A percentile compares a stretch with the other conserved stretches of the same genome.
phyloP scores from a whole-genome alignment of 2,113 vertebrate genomes.

The Gallinago paraguaiae region DNA sequence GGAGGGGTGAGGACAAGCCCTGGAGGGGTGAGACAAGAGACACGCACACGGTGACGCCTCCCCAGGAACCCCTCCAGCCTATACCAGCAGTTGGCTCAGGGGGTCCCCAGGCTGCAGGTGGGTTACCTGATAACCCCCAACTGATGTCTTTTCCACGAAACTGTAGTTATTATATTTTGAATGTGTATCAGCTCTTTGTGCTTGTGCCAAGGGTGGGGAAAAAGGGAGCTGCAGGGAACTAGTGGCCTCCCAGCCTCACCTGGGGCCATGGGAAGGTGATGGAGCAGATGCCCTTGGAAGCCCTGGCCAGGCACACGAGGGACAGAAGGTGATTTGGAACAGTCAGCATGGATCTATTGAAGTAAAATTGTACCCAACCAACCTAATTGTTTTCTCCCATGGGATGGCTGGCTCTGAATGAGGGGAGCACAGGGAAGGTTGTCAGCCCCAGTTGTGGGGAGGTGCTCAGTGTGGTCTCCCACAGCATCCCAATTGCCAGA shows the following conservation, averaged over 20 bases:
- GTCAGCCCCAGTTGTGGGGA: fast-evolving
- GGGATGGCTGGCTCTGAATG: fast-evolving
- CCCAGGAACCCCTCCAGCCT: background rate
- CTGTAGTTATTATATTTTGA: background rate
- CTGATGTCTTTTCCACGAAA: background rate
- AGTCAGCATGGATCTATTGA: background rate
- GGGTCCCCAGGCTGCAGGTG: background rate
- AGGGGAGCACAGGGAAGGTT: background rate
- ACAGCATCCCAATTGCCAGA: background rate
- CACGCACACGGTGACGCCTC: fast-evolving
- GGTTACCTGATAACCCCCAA: too few relatives aligned
- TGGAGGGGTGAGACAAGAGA: background rate
- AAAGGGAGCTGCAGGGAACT: background rate
- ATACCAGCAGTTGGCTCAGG: background rate
- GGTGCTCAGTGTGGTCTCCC: background rate
- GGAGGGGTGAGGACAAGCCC: background rate
- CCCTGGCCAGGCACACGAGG: background rate
- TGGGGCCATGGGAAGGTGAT: background rate
- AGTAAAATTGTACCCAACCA: background rate
- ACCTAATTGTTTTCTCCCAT: background rate
- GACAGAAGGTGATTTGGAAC: background rate
- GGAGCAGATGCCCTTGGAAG: background rate
- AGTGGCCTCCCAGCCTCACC: background rate
- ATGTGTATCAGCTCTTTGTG: background rate
- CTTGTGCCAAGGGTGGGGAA: background rate